phyloP scores from a whole-genome alignment of 1,140 invertebrate genomes.

The Palaemon carinicauda region DNA sequence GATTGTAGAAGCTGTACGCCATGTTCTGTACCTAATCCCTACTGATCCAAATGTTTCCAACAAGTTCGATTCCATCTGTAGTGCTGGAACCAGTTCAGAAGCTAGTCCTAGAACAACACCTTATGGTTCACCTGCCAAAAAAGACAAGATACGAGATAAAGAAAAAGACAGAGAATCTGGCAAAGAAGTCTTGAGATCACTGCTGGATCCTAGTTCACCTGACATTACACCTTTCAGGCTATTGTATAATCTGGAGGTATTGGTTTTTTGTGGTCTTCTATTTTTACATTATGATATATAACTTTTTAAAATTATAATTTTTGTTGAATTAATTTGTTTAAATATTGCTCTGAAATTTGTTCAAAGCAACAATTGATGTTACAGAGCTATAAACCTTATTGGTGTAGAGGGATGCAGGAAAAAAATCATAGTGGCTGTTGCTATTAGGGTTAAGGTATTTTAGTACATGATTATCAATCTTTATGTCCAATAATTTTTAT shows the following conservation, averaged over 20 bases:
- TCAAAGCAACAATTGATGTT: too few species aligned
- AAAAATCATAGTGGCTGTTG: too few species aligned
- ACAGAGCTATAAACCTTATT: too few species aligned
- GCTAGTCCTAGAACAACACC: constrained; percentile 61
- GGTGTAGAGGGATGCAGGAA: too few species aligned
- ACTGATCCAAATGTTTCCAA: constrained; percentile 68
- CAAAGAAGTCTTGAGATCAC: constrained; percentile 63
- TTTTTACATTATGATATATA: not conserved
- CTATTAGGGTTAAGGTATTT: too few species aligned
- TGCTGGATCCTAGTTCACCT: constrained; percentile 65
- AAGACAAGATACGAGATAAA: constrained; percentile 61
- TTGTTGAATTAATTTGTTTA: not conserved
- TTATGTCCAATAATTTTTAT: not conserved
- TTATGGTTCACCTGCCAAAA: constrained; percentile 60
- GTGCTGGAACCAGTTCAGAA: constrained; percentile 28
- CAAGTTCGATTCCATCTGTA: constrained; percentile 65
- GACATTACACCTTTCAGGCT: constrained; percentile 68
- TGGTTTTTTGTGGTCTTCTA: not conserved
- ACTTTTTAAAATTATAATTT: not conserved
- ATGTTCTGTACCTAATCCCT: constrained; percentile 68
- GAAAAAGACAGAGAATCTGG: constrained; percentile 58
- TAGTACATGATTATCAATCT: not conserved
- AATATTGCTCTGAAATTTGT: too few species aligned
- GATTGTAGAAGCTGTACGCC: constrained; percentile 66
- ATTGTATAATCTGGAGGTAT: constrained; percentile 69